Evolutionary conservation across 2,888 invertebrate species (phyloP), one percentile per base, ranked within the genome.

Genomic region (Microctonus aethiopoides): DNA sequence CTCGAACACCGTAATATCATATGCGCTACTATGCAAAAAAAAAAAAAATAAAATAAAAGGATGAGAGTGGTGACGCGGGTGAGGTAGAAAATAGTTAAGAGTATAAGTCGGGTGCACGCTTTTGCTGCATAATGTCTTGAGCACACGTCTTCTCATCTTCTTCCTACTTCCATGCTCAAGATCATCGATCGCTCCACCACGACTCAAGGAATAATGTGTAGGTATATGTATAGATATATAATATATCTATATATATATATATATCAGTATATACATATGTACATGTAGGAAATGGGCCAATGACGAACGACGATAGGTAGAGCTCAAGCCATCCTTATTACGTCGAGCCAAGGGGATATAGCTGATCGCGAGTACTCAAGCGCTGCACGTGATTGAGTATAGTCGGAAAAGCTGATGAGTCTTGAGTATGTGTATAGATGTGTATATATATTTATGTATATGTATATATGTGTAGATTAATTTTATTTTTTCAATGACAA

Each of bases 311-410:
- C 46, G 46, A 46, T 16, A 59, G 20, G 59, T 59, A 36, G 34
- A 59, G 34, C 34, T 5, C 2, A 16, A 20, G 1, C 10, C 9
- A 46, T 11, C 34, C 34, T 34, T 63, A 63, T 63, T 63, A 63
- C 41, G 46, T 51, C 16, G 26, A 51, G n/a, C 34, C 20, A 36
- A 34, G 51, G 29, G 20, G 46, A 46, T 46, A 63, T 63, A 63
- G 46, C 51, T 51, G 51, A 46, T 63, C 32, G 62, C 26, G 51
- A 41, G n/a, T 61, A 61, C 61, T 61, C 36, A 61, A 41, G 16
- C 62, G 41, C n/a, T n/a, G 62, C 29, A 51, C 62, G 62, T 63
- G 62, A 63, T 63, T 41, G 51, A 63, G 51, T 63, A 29, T n/a
- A 46, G 46, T 39, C 61, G 20, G 24, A 16, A 41, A 22, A 29